Base-by-base conservation (phyloP, 1,140 invertebrate genomes). In the Melipona quadrifasciata region DNA sequence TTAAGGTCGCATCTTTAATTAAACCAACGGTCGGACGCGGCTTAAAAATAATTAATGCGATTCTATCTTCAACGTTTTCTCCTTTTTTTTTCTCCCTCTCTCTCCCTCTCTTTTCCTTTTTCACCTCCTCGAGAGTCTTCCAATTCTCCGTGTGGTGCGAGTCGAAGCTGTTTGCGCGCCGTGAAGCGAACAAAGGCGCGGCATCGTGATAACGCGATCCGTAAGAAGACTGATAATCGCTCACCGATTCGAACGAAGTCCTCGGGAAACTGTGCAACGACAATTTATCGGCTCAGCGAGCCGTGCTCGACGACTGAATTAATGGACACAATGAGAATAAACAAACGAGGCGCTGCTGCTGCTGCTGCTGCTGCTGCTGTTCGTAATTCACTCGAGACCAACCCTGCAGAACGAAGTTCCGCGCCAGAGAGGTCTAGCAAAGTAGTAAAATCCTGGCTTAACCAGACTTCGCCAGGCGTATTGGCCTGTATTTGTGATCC, bases 1-100 rank as follows among this genome's bases (percentile, higher is more conserved):
- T 73, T 77, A 61, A 80, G 65, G 67, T 88, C 80, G 78, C 27
- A 55, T 84, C 64, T 87, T 87, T 87, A 67, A 85, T 74, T 87
- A 88, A 85, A 58, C 17, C 65, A 4, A 53, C n/a, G 21, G 19
- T 16, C 24, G 70, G 65, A 74, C 67, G 70, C 65, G 55, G 67
- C 75, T 83, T 83, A 83, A 83, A 83, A 83, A 83, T 83, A 84
- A 84, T 84, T 79, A 79, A 84, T 24, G 34, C 27, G 47, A 84
- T 71, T 71, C 39, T 34, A 58, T 78, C 55, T 78, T 47, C n/a
- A 6, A 47, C 57, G 10, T 21, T 75, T 12, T 67, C 19, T 24
- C 6, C n/a, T 24, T 10, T 24, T 67, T 57, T 19, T 11, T 5
- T 4, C 34, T 39, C 5, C 8, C 39, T 39, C 39, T 75, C 6